These are phyloP conservation scores for Mola mola DNA, from an alignment of 2,113 vertebrate genomes.

Conservation along the genomic window DNA sequence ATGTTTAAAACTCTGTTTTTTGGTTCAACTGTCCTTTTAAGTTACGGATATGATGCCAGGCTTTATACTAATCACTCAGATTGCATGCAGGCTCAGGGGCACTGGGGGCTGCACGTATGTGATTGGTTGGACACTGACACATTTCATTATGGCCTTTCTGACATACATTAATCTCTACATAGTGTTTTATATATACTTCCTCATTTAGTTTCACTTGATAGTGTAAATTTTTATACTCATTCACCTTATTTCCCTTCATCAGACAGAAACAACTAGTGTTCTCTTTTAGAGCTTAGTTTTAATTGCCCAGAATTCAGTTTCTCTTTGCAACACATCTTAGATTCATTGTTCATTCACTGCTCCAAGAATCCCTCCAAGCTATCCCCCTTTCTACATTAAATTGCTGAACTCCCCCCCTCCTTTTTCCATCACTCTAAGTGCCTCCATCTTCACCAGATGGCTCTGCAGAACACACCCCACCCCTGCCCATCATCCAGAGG, in stretches of 20 bases:
- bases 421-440: constrained; percentile 74
- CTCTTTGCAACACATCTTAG: constrained; percentile 1
- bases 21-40: no score
- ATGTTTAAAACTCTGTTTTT: no score
- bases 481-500: constrained; percentile 69
- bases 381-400: constrained; percentile 53
- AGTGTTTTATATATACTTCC: no score
- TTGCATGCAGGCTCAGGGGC: no score
- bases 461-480: constrained; percentile 47
- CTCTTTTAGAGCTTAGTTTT: constrained; percentile 7
- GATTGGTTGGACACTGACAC: no score
- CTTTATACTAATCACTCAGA: no score
- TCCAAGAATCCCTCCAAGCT: constrained; percentile 8
- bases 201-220: no score
- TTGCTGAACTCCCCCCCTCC: constrained; percentile 38
- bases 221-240: not conserved
- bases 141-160: no score
- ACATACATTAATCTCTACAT: no score
- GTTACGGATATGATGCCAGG: no score
- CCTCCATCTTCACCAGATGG: constrained; percentile 48
- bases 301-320: not conserved
- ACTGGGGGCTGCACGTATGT: no score
- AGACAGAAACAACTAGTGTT: not conserved
- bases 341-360: constrained; percentile 24
- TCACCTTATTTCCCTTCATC: not conserved